Evolutionary conservation across 1,140 invertebrate genomes (phyloP), one percentile per base, ranked within the genome.

Genomic region (Heliconius hermathena): DNA sequence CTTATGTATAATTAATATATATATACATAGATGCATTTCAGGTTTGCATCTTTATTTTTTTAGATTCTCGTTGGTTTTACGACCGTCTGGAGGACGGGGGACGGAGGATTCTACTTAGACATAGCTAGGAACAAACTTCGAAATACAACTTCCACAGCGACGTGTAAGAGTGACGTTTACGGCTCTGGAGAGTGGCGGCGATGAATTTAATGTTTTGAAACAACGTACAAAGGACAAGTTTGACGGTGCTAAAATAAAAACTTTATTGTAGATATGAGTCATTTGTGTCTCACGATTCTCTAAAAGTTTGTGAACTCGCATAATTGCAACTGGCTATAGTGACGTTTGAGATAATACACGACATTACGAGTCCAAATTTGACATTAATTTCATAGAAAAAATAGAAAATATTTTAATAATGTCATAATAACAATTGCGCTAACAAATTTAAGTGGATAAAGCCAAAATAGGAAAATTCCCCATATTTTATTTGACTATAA

Each of bases 1-100:
- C 86, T 85, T 89, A 85, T 87, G 85, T 87, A 89, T 81, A 81
- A 83, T 86, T 83, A 85, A 85, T 85, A 73, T 84, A 85, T 85
- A 73, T 84, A 46, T 46, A 4, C 16, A 84, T 86, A 87, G 76
- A 71, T 84, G 79, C 85, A 78, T 80, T 66, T 29, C 60, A 66
- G 26, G 60, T 66, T 73, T 82, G 83, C 82, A 85, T 88, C 85
- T 86, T 83, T 86, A 84, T 76, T 74, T 78, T 54, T 71, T 46
- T 54, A 74, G 52, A 60, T 38, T 52, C 74, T 41, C 73, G 41
- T 73, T 78, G 81, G 71, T 79, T 91, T 92, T 90, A 91, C 85
- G 87, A 90, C 74, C 85, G 85, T 85, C 86, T 86, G 82, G 79
- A 77, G 78, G 80, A 78, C 77, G 73, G 66, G 16, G 33, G 33